These are phyloP conservation scores for Microvelia longipes DNA, from an alignment of 1,140 invertebrate species.

Conservation along the genomic window DNA sequence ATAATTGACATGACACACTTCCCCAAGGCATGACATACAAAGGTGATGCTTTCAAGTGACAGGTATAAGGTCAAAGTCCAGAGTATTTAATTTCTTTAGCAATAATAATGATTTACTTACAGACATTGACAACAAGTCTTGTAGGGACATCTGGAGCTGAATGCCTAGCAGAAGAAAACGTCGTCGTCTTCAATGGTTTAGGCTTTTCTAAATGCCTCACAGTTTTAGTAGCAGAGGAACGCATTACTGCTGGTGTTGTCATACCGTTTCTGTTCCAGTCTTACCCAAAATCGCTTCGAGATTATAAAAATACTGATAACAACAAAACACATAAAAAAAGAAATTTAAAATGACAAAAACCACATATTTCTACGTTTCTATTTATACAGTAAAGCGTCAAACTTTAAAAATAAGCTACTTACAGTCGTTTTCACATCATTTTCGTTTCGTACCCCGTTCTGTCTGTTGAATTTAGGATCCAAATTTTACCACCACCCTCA, in stretches of 20 bases:
- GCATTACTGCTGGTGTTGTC: neutral
- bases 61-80: too few relatives aligned
- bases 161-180: neutral
- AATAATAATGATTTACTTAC: too few relatives aligned
- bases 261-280: neutral
- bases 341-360: neutral
- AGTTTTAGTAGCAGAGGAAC: neutral
- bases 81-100: too few relatives aligned
- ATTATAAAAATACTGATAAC: too few relatives aligned
- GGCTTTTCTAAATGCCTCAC: neutral
- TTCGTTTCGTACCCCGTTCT: neutral
- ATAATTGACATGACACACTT: too few relatives aligned
- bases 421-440: neutral
- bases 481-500: neutral
- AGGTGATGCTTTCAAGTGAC: too few relatives aligned
- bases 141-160: neutral
- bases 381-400: neutral
- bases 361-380: neutral
- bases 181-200: neutral
- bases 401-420: neutral
- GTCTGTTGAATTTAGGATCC: neutral
- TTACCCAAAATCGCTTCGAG: neutral
- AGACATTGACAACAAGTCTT: neutral
- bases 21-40: too few relatives aligned
- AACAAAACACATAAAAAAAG: neutral